Percentiles rank a stretch among this genome's conserved stretches.
Evolutionary conservation across 2,888 invertebrate species (phyloP).

Genomic region (Melangyna quadrimaculata): DNA sequence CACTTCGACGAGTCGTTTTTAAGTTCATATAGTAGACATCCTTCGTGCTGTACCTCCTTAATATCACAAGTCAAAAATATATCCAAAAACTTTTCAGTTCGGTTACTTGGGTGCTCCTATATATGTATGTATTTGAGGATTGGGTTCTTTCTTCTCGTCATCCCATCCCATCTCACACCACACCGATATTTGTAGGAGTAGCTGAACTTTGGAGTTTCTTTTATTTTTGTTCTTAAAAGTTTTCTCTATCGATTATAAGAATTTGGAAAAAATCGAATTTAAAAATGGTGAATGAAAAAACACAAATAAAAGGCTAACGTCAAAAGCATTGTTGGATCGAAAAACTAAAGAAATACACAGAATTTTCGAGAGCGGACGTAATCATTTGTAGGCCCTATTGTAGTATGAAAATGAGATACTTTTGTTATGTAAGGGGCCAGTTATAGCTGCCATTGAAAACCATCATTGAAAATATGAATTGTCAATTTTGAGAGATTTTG

Average conservation of each 20-base stretch:
- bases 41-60: conserved; percentile 13
- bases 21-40: neutral
- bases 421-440: too few relatives aligned
- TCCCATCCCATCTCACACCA: neutral
- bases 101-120: conserved; percentile 18
- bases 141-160: neutral
- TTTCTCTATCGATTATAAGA: conserved; percentile 52
- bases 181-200: neutral
- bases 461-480: too few relatives aligned
- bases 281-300: conserved; percentile 18
- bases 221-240: conserved; percentile 8
- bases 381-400: too few relatives aligned
- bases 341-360: conserved; percentile 25
- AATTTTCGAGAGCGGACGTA: neutral
- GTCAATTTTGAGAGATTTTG: too few relatives aligned
- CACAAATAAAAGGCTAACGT: conserved; percentile 20
- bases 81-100: conserved; percentile 43
- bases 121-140: neutral
- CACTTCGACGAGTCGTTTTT: neutral
- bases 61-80: conserved; percentile 56
- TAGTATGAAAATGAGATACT: neutral
- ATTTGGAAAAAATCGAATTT: conserved; percentile 37
- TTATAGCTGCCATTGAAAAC: too few relatives aligned
- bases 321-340: conserved; percentile 49
- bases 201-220: neutral